Percentiles rank a stretch among this genome's conserved stretches.
Conservation (phyloP, 2,797 vertebrate genomes). For the Acanthopagrus latus region DNA sequence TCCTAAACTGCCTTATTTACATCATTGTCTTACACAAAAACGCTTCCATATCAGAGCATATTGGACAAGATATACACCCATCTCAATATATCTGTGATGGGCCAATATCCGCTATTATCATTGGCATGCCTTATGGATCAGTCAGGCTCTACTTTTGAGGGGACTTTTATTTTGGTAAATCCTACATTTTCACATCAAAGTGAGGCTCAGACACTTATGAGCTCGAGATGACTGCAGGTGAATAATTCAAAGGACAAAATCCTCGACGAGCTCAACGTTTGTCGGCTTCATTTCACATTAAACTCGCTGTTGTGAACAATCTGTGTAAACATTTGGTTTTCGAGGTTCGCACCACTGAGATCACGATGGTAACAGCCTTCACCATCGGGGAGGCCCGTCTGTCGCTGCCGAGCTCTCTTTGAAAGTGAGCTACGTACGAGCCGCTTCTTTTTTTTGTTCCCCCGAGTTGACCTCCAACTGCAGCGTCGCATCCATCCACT, state of each 20-base stretch:
- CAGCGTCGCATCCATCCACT: not conserved
- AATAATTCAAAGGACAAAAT: not conserved
- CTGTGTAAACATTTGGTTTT: slow-evolving; percentile 15
- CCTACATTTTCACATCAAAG: not conserved
- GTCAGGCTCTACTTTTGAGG: not conserved
- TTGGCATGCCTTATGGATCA: no score
- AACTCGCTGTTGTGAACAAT: slow-evolving; percentile 10
- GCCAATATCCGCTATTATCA: no score
- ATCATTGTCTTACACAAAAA: no score
- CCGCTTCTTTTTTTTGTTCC: not conserved
- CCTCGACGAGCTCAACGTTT: not conserved
- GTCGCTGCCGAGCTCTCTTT: slow-evolving; percentile 14
- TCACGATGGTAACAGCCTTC: slow-evolving; percentile 41
- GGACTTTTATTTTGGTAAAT: not conserved
- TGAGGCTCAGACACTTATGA: not conserved
- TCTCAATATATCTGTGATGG: no score
- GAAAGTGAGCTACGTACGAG: not conserved
- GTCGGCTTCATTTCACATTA: not conserved
- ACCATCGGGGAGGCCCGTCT: slow-evolving; percentile 34
- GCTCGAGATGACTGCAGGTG: not conserved
- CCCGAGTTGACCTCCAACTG: not conserved
- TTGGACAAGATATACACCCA: no score
- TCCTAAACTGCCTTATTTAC: no score
- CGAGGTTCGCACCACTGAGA: slow-evolving; percentile 2
- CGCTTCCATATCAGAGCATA: no score